Percentiles rank a stretch among this genome's conserved stretches.
phyloP scores from a whole-genome alignment of 2,888 invertebrate genomes.

The Caradrina clavipalpis region DNA sequence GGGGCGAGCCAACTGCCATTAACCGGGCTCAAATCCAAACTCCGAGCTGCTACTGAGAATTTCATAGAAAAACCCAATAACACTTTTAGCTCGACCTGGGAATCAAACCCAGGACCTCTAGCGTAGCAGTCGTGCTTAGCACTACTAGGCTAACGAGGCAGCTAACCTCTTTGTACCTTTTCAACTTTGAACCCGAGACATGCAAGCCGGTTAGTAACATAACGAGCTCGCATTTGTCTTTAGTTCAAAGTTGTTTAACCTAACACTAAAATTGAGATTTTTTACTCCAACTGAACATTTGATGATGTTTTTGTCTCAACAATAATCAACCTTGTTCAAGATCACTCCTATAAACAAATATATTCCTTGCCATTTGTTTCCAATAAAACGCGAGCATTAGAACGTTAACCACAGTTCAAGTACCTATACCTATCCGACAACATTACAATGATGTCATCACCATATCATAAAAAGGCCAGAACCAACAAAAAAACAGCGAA shows the following conservation, averaged over 20 bases:
- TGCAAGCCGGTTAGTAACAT: constrained; percentile 18
- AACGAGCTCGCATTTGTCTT: constrained; percentile 23
- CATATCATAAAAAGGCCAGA: constrained; percentile 13
- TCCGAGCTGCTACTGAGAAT: no score
- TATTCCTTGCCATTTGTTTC: background rate
- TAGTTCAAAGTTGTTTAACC: constrained; percentile 7
- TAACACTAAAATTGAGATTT: no score
- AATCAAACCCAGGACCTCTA: no score
- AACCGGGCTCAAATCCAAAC: no score
- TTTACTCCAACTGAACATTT: no score
- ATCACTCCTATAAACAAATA: constrained; percentile 18
- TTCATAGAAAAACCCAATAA: no score
- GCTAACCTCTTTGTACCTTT: background rate
- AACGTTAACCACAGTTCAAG: background rate
- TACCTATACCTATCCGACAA: background rate
- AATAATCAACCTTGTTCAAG: constrained; percentile 14
- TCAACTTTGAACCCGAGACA: background rate
- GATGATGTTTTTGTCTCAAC: background rate
- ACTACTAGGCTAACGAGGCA: no score
- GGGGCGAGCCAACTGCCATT: no score
- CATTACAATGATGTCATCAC: constrained; percentile 36
- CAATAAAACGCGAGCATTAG: background rate
- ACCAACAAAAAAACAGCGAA: constrained; percentile 19
- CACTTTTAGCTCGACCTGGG: no score
- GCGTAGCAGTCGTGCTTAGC: no score